Base-by-base conservation (phyloP, 2,888 invertebrate species). In the Adelognathus sp. region DNA sequence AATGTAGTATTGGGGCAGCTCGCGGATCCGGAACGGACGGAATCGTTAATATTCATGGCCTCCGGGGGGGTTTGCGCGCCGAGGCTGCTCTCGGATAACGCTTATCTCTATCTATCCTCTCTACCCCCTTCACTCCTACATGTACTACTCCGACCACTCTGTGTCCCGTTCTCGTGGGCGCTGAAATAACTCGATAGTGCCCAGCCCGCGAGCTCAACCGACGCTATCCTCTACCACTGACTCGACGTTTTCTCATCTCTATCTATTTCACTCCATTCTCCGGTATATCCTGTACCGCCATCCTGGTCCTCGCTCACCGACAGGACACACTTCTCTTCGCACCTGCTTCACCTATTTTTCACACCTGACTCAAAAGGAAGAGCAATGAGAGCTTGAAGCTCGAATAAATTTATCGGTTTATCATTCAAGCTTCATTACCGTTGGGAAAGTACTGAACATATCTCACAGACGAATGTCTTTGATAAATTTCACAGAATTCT, bases 31-130 rank as follows among this genome's bases (percentile, higher is more conserved):
- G 56, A 82, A 74, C 83, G 80, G 82, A 84, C 69, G 84, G 83
- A 85, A 85, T 86, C 86, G 87, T 90, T 90, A 89, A 90, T 89
- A 89, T 90, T 90, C 89, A 90, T 89, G 87, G 86, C 83, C 83
- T 80, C 78, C 76, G 81, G 82, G 82, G 86, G 84, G 64, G n/a
- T n/a, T 64, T 54, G 67, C 64, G 64, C 67, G 71, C 67, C 52
- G 66, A 72, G 76, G 81, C 73, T 81, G 81, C 70, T 84, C 83
- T 83, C 84, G 86, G 87, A 89, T 88, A 88, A 88, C 86, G 87
- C 88, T 90, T 88, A 90, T 89, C 88, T 88, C 82, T 81, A 79
- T 74, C 78, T 74, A 60, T 60, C 52, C 52, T 54, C 33, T 46
- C 18, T 31, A 9, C 46, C 46, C 63, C 52, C 33, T 4, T 31